Conservation (phyloP, 2,797 vertebrate genomes). For the Macropus fuliginosus region DNA sequence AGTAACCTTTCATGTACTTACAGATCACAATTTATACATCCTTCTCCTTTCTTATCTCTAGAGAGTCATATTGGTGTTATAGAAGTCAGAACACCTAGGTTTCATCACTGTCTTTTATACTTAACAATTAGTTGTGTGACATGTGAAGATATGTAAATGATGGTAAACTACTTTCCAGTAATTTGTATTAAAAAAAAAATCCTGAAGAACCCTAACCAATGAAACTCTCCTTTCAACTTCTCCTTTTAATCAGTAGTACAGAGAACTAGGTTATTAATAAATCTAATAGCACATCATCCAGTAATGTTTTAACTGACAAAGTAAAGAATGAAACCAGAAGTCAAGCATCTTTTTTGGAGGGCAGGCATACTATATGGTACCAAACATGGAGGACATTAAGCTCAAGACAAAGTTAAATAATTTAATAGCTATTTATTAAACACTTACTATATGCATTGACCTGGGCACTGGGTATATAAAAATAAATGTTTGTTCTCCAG, state of each 20-base stretch:
- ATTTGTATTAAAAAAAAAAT: slow-evolving; percentile 9
- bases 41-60: background rate
- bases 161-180: background rate
- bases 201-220: background rate
- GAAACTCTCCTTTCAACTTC: background rate
- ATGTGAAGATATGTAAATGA: background rate
- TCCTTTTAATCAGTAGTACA: background rate
- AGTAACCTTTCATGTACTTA: background rate
- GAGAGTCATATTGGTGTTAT: background rate
- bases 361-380: background rate
- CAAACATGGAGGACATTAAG: background rate
- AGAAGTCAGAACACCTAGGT: background rate
- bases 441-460: background rate
- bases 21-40: background rate
- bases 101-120: background rate
- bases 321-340: background rate
- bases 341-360: background rate
- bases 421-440: background rate
- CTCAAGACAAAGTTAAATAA: background rate
- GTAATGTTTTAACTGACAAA: slow-evolving; percentile 4
- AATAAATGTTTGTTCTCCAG: background rate
- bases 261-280: slow-evolving; percentile 2
- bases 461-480: background rate
- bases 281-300: background rate
- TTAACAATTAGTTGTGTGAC: background rate